phyloP scores from a whole-genome alignment of 2,797 vertebrate genomes.

The Zalophus californianus region DNA sequence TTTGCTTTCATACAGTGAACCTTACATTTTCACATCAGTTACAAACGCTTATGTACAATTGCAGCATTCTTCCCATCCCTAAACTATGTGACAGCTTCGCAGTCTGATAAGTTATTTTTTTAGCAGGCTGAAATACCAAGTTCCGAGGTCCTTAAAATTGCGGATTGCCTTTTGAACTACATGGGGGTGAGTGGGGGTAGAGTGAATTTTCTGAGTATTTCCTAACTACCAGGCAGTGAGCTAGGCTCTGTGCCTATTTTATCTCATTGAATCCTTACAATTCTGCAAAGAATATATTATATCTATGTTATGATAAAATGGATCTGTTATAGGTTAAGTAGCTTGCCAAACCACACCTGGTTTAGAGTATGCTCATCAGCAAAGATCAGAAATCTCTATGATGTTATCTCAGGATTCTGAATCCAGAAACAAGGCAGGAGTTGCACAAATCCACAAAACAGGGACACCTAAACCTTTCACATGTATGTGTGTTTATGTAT shows the following conservation, averaged over 20 bases:
- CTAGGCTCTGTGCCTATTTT: neutral
- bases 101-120: neutral
- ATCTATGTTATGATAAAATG: neutral
- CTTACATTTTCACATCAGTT: conserved; percentile 23
- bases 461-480: neutral
- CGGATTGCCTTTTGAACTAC: neutral
- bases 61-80: neutral
- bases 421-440: neutral
- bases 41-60: neutral
- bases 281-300: neutral
- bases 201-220: neutral
- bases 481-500: neutral
- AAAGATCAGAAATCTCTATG: neutral
- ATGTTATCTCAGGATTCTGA: neutral
- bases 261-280: neutral
- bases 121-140: neutral
- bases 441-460: neutral
- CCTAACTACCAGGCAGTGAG: neutral
- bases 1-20: conserved; percentile 19
- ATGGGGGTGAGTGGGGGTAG: rapidly evolving
- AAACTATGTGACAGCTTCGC: neutral
- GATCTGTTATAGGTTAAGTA: neutral
- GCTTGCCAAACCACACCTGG: neutral
- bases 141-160: neutral
- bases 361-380: neutral